Evolutionary conservation across 2,888 invertebrate species (phyloP).

Genomic region (Eristalis pertinax): DNA sequence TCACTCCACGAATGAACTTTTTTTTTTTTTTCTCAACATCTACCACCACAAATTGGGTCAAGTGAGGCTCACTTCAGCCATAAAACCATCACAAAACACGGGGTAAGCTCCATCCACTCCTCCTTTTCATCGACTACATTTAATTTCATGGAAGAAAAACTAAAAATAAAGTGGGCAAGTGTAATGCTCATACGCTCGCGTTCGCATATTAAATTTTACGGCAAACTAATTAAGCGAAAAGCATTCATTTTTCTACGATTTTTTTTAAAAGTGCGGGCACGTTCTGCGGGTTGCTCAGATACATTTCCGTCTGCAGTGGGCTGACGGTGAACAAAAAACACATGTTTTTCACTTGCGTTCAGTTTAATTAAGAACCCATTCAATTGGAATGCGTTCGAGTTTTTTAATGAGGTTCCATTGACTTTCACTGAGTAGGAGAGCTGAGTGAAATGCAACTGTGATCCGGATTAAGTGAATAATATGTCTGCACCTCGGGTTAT

Average conservation of each 20-base stretch:
- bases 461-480: constrained; percentile 50
- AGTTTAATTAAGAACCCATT: constrained; percentile 47
- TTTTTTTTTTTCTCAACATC: no score
- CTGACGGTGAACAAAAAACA: not conserved
- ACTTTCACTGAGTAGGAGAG: constrained; percentile 8
- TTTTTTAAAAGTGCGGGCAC: not conserved
- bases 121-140: no score
- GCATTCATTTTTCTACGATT: not conserved
- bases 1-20: no score
- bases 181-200: not conserved
- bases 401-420: constrained; percentile 44
- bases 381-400: constrained; percentile 41
- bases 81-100: no score
- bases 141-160: no score
- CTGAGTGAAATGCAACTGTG: constrained; percentile 10
- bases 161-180: not conserved
- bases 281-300: not conserved
- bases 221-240: constrained; percentile 22
- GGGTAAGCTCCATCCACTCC: no score
- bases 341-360: constrained; percentile 9
- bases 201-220: constrained; percentile 1
- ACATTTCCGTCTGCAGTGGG: not conserved
- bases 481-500: constrained; percentile 22
- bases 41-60: no score
- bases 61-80: no score